Percentiles rank a stretch among this genome's conserved stretches.
These are phyloP conservation scores for Dipodomys stephensi DNA, from an alignment of 2,113 vertebrate genomes.

Conservation along the genomic window DNA sequence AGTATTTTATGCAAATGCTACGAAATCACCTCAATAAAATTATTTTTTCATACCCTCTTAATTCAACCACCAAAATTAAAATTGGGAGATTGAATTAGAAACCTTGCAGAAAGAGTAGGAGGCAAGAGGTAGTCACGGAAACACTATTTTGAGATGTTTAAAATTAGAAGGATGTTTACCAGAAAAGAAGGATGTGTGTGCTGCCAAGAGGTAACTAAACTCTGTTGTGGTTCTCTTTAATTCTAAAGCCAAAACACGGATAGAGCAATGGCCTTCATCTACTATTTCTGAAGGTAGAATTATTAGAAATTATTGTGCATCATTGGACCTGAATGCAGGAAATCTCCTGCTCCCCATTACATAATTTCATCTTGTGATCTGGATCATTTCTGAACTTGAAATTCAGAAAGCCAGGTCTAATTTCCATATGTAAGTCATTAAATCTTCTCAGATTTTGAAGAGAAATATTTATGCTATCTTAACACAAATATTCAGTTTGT, in stretches of 20 bases:
- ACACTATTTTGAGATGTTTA: slow-evolving; percentile 27
- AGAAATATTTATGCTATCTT: not conserved
- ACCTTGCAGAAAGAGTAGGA: not conserved
- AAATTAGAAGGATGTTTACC: slow-evolving; percentile 47
- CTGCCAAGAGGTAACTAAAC: not conserved
- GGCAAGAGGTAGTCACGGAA: not conserved
- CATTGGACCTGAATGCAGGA: not conserved
- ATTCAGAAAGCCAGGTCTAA: slow-evolving; percentile 1
- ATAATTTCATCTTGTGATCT: not conserved
- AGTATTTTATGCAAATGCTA: not conserved
- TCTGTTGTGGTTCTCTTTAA: not conserved
- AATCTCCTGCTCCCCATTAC: not conserved
- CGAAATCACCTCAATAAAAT: slow-evolving; percentile 11
- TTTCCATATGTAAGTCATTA: not conserved
- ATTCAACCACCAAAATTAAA: slow-evolving; percentile 42
- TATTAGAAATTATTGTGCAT: not conserved
- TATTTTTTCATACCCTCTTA: slow-evolving; percentile 1
- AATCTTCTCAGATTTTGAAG: not conserved
- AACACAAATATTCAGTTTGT: not conserved
- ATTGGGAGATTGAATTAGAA: slow-evolving; percentile 21
- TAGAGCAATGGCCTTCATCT: not conserved
- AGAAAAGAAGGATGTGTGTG: not conserved
- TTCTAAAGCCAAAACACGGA: slow-evolving; percentile 13
- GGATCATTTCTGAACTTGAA: not conserved
- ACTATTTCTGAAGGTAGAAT: not conserved